phyloP scores from a whole-genome alignment of 2,113 vertebrate species.

The Xyliphius kryptos region DNA sequence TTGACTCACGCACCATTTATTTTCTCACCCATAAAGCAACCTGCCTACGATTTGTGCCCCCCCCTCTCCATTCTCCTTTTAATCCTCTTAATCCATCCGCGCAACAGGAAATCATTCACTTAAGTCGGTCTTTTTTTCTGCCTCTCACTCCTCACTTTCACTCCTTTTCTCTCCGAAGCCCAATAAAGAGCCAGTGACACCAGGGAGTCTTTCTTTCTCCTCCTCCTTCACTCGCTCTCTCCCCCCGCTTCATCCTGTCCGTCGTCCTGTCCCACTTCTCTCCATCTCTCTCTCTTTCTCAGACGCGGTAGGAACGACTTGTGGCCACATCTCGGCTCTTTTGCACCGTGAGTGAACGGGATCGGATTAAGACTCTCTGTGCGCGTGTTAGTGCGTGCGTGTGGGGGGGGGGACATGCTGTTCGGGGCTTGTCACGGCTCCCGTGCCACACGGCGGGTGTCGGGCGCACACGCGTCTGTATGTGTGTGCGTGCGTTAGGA shows the following conservation, averaged over 20 bases:
- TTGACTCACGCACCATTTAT: too few relatives aligned
- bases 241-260: not conserved
- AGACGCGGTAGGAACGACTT: not conserved
- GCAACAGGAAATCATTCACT: not conserved
- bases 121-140: not conserved
- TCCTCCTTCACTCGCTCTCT: not conserved
- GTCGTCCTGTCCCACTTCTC: not conserved
- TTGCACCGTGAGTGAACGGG: not conserved
- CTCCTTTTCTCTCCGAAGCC: not conserved
- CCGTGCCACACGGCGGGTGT: constrained; percentile 63
- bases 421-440: constrained; percentile 53
- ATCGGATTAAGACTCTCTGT: not conserved
- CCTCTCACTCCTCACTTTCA: not conserved
- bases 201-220: not conserved
- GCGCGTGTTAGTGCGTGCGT: constrained; percentile 17
- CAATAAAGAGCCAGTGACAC: not conserved
- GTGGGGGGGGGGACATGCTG: constrained; percentile 37
- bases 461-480: not conserved
- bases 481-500: constrained; percentile 80
- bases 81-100: too few relatives aligned
- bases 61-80: too few relatives aligned
- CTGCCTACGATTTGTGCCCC: too few relatives aligned
- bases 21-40: too few relatives aligned
- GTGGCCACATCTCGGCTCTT: not conserved
- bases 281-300: constrained; percentile 15